Evolutionary conservation across 2,113 vertebrate species (phyloP), one percentile per base, ranked within the genome.

Genomic region (Seriola aureovittata): DNA sequence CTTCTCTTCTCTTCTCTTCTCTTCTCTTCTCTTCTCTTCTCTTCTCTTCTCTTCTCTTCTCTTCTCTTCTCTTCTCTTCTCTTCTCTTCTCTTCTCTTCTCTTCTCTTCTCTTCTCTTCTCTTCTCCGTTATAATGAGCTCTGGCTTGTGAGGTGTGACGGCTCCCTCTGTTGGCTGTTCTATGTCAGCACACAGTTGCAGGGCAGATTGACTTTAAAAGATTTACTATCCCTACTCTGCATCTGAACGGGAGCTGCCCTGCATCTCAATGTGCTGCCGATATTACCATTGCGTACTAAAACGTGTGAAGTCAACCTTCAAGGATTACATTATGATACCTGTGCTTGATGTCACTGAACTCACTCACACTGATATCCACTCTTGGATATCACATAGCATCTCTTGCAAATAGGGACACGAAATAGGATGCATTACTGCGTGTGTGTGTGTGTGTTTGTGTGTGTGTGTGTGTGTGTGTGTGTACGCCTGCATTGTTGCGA

Each of bases 171-270:
- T n/a, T 81, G 88, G 87, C 19, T 36, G 0, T 1, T 12, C 23
- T 58, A 14, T 38, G 74, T 63, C 85, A 81, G 48, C 59, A 63
- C 88, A 79, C 12, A 71, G 80, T 80, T 85, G 83, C 87, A 83
- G 78, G 76, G 54, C 54, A 54, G 32, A 52, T 50, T 44, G 55
- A 65, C 50, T 72, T 79, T 75, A 62, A 90, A 82, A 78, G 40
- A 76, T 86, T 78, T 65, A 82, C 69, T 40, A 54, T 69, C 46
- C 23, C n/a, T 44, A 60, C 67, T 73, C 84, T 75, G 52, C 54
- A 69, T 85, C 57, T 63, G 38, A 72, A 50, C 69, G 75, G 65
- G 40, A 78, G 59, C 80, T 73, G 60, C 58, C 16, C 19, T 71
- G 86, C 72, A 81, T 80, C 58, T 78, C 71, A 85, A 34, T 75